Evolutionary conservation across 2,113 vertebrate species (phyloP).

Genomic region (Ammospiza nelsoni): DNA sequence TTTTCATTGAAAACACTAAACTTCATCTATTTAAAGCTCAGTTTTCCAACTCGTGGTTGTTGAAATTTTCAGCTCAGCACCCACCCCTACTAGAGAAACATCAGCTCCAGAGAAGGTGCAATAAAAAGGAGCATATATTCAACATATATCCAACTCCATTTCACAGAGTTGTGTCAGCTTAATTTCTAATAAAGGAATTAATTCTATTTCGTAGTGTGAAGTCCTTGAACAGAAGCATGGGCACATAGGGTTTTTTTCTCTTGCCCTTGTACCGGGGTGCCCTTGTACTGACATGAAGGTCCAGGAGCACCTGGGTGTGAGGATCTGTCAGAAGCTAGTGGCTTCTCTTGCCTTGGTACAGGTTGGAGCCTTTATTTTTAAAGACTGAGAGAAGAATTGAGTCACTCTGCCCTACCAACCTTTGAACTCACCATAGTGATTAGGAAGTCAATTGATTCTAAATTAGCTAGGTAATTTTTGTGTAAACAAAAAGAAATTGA

Average conservation of each 20-base stretch:
- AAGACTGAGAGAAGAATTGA: not conserved
- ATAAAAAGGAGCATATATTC: not conserved
- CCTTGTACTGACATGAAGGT: not conserved
- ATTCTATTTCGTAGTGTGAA: not conserved
- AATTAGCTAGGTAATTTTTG: not conserved
- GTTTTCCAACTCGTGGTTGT: not conserved
- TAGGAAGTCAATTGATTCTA: not conserved
- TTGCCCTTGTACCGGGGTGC: not conserved
- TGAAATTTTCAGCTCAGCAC: not conserved
- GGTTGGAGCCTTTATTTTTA: not conserved
- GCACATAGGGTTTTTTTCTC: not conserved
- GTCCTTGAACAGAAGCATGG: not conserved
- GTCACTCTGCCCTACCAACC: not conserved
- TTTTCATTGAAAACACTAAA: not conserved
- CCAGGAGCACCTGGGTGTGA: not conserved
- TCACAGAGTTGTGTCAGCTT: not conserved
- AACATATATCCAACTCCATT: not conserved
- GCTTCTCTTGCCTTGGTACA: not conserved
- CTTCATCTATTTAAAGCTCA: not conserved
- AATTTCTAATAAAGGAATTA: not conserved
- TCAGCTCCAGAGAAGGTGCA: not conserved
- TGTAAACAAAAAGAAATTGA: not conserved
- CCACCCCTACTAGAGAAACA: not conserved
- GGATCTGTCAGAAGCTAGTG: not conserved
- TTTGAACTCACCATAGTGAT: not conserved